phyloP scores from a whole-genome alignment of 2,113 vertebrate genomes.

The Vombatus ursinus region DNA sequence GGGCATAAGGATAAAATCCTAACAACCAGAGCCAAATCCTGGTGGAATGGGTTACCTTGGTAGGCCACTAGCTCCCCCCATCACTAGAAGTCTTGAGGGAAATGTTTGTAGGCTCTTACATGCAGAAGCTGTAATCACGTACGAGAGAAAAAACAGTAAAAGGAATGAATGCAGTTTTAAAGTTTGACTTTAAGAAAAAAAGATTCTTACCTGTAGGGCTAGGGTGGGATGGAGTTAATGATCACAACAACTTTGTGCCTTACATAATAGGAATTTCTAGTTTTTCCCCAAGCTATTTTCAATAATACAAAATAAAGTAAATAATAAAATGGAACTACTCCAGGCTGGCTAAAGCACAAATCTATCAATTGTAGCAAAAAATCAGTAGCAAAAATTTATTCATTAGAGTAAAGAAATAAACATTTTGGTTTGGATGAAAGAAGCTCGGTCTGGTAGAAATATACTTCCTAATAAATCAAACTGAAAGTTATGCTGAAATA shows the following conservation, averaged over 20 bases:
- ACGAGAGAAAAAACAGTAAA: background rate
- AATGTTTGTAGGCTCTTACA: background rate
- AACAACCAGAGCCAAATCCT: background rate
- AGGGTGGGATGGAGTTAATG: background rate
- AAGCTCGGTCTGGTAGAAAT: slow-evolving; percentile 19
- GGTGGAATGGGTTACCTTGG: background rate
- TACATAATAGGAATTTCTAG: background rate
- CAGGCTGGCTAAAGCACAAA: background rate
- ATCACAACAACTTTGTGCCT: background rate
- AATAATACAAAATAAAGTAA: background rate
- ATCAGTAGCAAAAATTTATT: slow-evolving; percentile 19
- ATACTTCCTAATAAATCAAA: slow-evolving; percentile 55
- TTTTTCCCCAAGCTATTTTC: background rate
- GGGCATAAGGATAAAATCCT: background rate
- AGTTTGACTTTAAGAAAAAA: slow-evolving; percentile 29
- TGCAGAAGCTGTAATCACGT: background rate
- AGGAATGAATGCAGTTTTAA: slow-evolving; percentile 46
- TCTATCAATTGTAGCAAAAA: slow-evolving; percentile 21
- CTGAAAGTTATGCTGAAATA: slow-evolving; percentile 42
- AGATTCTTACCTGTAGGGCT: background rate
- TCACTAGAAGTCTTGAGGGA: background rate
- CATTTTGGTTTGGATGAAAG: slow-evolving; percentile 27
- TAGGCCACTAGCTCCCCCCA: background rate
- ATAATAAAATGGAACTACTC: background rate
- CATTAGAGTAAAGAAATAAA: slow-evolving; percentile 53